phyloP scores from a whole-genome alignment of 1,140 invertebrate genomes.

The Ceratosolen solmsi region DNA sequence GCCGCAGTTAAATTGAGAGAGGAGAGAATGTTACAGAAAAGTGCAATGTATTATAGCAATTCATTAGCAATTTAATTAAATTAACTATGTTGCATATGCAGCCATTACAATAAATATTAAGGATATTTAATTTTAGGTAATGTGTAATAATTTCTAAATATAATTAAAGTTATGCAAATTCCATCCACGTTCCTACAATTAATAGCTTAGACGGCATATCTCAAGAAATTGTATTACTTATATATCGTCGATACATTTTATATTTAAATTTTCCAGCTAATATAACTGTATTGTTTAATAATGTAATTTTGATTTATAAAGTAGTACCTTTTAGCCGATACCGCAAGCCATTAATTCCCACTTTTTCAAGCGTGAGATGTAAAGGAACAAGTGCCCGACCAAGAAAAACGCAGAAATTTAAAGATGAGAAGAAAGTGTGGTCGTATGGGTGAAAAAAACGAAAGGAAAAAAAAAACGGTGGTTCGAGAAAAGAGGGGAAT shows the following conservation, averaged over 20 bases:
- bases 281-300: not conserved
- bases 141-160: not conserved
- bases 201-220: not conserved
- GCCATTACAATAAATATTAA: not conserved
- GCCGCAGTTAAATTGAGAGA: not conserved
- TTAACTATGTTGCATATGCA: not conserved
- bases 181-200: not conserved
- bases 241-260: not conserved
- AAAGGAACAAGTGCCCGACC: not conserved
- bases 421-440: constrained; percentile 15
- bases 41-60: not conserved
- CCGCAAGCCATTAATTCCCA: constrained; percentile 12
- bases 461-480: not conserved
- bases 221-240: not conserved
- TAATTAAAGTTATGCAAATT: constrained; percentile 5
- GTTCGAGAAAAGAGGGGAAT: not conserved
- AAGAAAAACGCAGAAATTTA: not conserved
- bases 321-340: not conserved
- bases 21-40: not conserved
- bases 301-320: not conserved
- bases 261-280: constrained; percentile 2
- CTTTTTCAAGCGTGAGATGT: not conserved
- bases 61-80: constrained; percentile 3
- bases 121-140: not conserved
- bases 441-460: constrained; percentile 2